Conservation (phyloP, 2,888 invertebrate genomes). For the Crossocerus cetratus region DNA sequence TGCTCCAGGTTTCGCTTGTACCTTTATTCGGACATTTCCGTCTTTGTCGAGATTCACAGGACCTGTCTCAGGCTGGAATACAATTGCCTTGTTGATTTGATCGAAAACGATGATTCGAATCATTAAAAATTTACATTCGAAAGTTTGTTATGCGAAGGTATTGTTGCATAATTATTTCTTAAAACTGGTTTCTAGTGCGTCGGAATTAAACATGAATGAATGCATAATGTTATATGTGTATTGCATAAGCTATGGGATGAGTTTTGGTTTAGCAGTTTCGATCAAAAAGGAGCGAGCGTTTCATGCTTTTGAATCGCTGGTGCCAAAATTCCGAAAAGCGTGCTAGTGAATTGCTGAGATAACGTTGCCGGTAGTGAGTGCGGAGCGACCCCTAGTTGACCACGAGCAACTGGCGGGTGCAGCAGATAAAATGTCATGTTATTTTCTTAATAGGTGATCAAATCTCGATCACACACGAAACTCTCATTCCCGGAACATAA, state of each 20-base stretch:
- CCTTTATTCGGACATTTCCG: constrained; percentile 81
- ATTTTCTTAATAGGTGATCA: constrained; percentile 67
- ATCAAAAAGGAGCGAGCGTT: neutral
- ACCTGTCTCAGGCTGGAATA: constrained; percentile 37
- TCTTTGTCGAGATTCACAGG: constrained; percentile 79
- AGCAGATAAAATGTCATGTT: constrained; percentile 66
- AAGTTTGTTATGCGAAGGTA: too few relatives aligned
- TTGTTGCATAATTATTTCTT: neutral
- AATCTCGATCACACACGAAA: constrained; percentile 38
- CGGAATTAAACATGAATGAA: neutral
- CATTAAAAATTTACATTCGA: too few relatives aligned
- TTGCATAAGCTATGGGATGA: too few relatives aligned
- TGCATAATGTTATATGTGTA: too few relatives aligned
- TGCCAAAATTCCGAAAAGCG: neutral
- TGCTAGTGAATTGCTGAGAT: constrained; percentile 37
- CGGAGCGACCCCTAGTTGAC: constrained; percentile 40
- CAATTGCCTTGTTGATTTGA: neutral
- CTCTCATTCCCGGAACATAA: constrained; percentile 29
- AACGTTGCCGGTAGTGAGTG: constrained; percentile 34
- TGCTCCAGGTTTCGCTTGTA: constrained; percentile 87
- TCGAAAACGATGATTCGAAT: neutral
- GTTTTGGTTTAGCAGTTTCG: neutral
- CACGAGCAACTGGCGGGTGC: constrained; percentile 36
- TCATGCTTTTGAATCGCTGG: neutral
- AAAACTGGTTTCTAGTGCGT: neutral